Conservation (phyloP, 2,113 vertebrate species). For the Ardeotis arabs region DNA sequence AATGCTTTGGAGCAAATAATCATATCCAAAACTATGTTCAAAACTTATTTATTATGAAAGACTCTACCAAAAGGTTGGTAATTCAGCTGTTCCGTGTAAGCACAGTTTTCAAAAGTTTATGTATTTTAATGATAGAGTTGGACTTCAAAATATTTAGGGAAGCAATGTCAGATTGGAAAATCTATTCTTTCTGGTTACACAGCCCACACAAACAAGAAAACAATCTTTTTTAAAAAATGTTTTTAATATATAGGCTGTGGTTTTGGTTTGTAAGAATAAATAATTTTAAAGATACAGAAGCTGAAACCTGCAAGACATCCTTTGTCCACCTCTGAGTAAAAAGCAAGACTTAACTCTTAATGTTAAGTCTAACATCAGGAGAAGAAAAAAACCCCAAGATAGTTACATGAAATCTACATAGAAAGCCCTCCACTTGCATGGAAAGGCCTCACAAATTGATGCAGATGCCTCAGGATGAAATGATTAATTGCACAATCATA, state of each 20-base stretch:
- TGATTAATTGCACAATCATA: conserved; percentile 14
- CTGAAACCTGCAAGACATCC: neutral
- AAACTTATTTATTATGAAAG: neutral
- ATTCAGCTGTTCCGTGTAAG: neutral
- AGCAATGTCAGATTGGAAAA: neutral
- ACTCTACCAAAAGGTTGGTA: neutral
- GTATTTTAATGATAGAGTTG: neutral
- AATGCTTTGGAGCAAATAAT: neutral
- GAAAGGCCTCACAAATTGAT: neutral
- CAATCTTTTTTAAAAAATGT: rapidly evolving
- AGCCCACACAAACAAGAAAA: neutral
- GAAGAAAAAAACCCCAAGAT: neutral
- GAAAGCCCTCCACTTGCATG: neutral
- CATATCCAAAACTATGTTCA: neutral
- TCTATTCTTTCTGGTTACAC: neutral
- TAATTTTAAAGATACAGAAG: neutral
- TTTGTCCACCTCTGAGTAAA: neutral
- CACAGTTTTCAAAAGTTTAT: neutral
- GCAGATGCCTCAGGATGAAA: neutral
- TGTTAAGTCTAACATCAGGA: neutral
- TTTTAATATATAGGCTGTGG: neutral
- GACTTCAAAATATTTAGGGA: neutral
- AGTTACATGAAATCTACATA: neutral
- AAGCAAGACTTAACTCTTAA: neutral
- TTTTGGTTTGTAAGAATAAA: neutral